These are phyloP conservation scores for Encarsia formosa DNA, from an alignment of 2,888 invertebrate species.

Conservation along the genomic window DNA sequence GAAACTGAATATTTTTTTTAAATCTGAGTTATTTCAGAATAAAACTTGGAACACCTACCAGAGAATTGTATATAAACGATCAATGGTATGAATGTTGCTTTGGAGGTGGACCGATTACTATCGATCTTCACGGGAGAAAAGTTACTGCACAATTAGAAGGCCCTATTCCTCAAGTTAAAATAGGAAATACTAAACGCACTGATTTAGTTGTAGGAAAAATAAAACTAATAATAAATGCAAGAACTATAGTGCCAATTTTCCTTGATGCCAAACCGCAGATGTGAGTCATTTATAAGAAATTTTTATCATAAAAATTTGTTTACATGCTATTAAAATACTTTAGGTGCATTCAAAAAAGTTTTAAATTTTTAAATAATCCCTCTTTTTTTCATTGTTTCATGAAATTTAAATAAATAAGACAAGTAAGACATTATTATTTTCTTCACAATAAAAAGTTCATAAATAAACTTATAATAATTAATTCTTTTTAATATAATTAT, in stretches of 20 bases:
- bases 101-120: constrained; percentile 78
- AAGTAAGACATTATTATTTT: too few species aligned
- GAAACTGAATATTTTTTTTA: neutral
- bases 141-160: constrained; percentile 80
- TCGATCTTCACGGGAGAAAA: constrained; percentile 73
- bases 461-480: too few species aligned
- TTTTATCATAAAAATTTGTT: too few species aligned
- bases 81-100: constrained; percentile 90
- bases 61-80: constrained; percentile 86
- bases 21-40: constrained; percentile 54
- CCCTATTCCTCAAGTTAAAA: constrained; percentile 89
- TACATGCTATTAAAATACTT: too few species aligned
- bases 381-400: too few species aligned
- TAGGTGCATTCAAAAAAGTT: too few species aligned
- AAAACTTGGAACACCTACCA: constrained; percentile 85
- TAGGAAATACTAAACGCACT: constrained; percentile 71
- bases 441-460: too few species aligned
- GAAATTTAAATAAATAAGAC: too few species aligned
- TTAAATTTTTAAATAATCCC: too few species aligned
- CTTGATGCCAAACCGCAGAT: constrained; percentile 80
- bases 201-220: constrained; percentile 84
- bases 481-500: too few species aligned
- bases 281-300: too few species aligned
- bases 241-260: constrained; percentile 73
- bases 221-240: constrained; percentile 77